Percentiles rank a stretch among this genome's conserved stretches.
Evolutionary conservation across 2,888 invertebrate genomes (phyloP).

Genomic region (Apodemia mormo): DNA sequence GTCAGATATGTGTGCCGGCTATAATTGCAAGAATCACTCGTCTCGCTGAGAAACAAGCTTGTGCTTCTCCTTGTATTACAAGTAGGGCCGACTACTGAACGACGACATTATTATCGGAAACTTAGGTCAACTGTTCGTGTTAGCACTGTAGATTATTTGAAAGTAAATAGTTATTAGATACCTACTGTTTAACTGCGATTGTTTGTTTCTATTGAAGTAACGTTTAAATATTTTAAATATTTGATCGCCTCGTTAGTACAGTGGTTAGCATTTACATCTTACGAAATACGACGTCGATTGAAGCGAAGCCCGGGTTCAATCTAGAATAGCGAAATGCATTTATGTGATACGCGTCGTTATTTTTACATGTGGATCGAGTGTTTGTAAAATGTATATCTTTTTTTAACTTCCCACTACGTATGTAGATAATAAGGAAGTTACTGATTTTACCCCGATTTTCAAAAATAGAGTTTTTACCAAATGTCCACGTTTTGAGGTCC

Average conservation of each 20-base stretch:
- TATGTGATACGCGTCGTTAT: too few species aligned
- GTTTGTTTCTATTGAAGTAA: neutral
- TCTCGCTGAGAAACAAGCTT: conserved; percentile 42
- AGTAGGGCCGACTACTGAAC: conserved; percentile 19
- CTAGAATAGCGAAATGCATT: too few species aligned
- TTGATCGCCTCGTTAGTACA: neutral
- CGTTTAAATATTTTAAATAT: neutral
- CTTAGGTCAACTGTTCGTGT: neutral
- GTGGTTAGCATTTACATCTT: too few species aligned
- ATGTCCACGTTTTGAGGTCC: too few species aligned
- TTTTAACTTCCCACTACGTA: too few species aligned
- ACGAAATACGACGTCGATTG: too few species aligned
- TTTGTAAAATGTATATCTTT: too few species aligned
- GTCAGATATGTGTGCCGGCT: conserved; percentile 75
- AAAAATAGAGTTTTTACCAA: too few species aligned
- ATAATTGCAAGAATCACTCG: conserved; percentile 79
- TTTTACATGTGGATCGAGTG: too few species aligned
- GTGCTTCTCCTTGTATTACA: conserved; percentile 39
- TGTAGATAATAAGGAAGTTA: too few species aligned
- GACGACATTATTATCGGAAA: conserved; percentile 3
- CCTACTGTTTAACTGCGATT: neutral
- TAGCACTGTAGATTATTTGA: neutral
- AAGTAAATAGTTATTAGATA: neutral
- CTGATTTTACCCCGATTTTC: too few species aligned
- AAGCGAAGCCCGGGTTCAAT: too few species aligned